phyloP scores from a whole-genome alignment of 2,113 vertebrate species.

The Perca flavescens region DNA sequence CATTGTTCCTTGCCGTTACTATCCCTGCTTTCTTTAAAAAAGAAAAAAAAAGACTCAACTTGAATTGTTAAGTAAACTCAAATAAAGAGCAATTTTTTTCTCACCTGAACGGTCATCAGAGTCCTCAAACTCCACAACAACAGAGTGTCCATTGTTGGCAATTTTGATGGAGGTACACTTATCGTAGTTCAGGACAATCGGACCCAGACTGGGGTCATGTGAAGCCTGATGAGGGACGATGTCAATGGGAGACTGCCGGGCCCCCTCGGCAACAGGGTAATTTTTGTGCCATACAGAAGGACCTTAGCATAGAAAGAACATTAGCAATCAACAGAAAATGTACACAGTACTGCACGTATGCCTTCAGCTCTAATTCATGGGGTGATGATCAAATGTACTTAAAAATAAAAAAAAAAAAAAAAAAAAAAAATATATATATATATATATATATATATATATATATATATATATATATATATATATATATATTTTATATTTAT shows the following conservation, averaged over 20 bases:
- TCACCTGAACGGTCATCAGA: constrained; percentile 91
- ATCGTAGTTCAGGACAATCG: constrained; percentile 88
- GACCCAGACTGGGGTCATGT: constrained; percentile 87
- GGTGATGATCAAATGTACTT: background rate
- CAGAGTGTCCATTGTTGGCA: constrained; percentile 94
- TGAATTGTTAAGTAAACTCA: background rate
- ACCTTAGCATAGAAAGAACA: constrained; percentile 78
- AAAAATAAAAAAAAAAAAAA: no score
- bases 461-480: no score
- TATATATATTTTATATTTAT: no score
- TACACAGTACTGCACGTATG: background rate
- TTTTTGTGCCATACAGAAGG: constrained; percentile 91
- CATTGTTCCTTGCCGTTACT: background rate
- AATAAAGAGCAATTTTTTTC: constrained; percentile 8
- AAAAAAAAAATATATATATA: no score
- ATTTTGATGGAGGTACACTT: constrained; percentile 90
- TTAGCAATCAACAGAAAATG: background rate
- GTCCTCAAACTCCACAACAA: constrained; percentile 94
- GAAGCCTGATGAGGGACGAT: constrained; percentile 88
- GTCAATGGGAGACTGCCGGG: constrained; percentile 94
- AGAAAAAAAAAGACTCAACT: background rate
- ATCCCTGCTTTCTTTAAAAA: background rate
- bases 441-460: no score
- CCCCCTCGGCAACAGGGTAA: constrained; percentile 91
- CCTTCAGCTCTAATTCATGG: background rate